Conservation (phyloP, 2,113 vertebrate genomes). For the Apodemus sylvaticus region DNA sequence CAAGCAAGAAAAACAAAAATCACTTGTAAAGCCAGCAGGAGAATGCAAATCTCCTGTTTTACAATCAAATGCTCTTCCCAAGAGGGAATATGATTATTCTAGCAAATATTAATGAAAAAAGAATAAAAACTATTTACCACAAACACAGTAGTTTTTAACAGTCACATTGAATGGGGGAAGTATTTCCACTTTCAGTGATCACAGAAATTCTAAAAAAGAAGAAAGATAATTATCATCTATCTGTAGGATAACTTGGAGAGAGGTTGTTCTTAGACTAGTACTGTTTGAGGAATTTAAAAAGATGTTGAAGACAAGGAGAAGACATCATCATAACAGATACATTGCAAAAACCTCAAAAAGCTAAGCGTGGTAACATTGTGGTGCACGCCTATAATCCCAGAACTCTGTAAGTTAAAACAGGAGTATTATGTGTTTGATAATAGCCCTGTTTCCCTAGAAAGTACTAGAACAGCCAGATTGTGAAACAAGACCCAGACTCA, state of each 20-base stretch:
- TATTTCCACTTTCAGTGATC: neutral
- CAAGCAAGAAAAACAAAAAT: slow-evolving; percentile 26
- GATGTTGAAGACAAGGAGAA: neutral
- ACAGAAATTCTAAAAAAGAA: neutral
- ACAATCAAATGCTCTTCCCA: slow-evolving; percentile 36
- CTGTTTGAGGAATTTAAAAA: neutral
- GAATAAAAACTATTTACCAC: slow-evolving; percentile 37
- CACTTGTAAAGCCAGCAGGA: neutral
- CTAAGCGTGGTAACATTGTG: neutral
- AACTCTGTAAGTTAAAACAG: neutral
- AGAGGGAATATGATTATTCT: neutral
- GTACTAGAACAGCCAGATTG: too few species aligned
- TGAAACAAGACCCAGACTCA: neutral
- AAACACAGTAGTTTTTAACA: neutral
- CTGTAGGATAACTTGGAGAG: neutral
- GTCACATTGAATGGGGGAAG: fast-evolving
- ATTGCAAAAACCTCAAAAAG: neutral
- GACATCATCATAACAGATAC: neutral
- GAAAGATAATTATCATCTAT: neutral
- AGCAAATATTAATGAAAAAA: slow-evolving; percentile 22
- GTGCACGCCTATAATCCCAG: neutral
- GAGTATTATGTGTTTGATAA: neutral
- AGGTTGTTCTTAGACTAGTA: neutral
- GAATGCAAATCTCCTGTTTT: slow-evolving; percentile 16
- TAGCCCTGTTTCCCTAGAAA: neutral